Conservation (phyloP, 2,888 invertebrate genomes). For the Temnothorax ravouxi region DNA sequence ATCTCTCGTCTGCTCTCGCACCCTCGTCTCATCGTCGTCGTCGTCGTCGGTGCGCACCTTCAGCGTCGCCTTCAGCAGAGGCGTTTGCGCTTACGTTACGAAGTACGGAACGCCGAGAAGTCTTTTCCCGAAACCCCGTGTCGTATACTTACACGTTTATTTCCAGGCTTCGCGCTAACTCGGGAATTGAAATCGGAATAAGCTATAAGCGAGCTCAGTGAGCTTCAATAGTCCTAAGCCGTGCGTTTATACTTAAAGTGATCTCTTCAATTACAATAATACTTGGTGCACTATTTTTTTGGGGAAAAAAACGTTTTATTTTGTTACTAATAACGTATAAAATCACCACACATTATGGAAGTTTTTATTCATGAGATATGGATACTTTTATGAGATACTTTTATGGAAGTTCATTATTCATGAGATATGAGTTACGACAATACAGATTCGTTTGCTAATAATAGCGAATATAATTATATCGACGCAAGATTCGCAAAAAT, state of each 20-base stretch:
- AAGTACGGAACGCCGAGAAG: not conserved
- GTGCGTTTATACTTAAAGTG: not conserved
- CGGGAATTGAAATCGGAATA: conserved; percentile 26
- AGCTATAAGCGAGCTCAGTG: not conserved
- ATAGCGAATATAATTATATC: not conserved
- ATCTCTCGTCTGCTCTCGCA: conserved; percentile 54
- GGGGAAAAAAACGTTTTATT: not conserved
- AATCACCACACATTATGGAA: not conserved
- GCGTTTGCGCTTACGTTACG: conserved; percentile 19
- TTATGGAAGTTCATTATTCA: not conserved
- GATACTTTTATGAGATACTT: too few species aligned
- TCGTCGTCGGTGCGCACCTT: conserved; percentile 11
- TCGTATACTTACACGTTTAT: not conserved
- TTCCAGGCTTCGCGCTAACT: conserved; percentile 1
- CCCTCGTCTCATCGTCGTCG: conserved; percentile 13
- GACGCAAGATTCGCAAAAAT: not conserved
- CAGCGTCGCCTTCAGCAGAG: conserved; percentile 19
- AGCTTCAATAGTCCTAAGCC: not conserved
- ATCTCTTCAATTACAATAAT: not conserved
- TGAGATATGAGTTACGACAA: not conserved
- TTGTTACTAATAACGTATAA: not conserved
- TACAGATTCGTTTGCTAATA: not conserved
- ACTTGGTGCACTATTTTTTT: not conserved
- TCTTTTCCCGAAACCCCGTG: not conserved
- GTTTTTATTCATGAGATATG: not conserved